Base-by-base conservation (phyloP, 1,140 invertebrate genomes). In the Venturia canescens region DNA sequence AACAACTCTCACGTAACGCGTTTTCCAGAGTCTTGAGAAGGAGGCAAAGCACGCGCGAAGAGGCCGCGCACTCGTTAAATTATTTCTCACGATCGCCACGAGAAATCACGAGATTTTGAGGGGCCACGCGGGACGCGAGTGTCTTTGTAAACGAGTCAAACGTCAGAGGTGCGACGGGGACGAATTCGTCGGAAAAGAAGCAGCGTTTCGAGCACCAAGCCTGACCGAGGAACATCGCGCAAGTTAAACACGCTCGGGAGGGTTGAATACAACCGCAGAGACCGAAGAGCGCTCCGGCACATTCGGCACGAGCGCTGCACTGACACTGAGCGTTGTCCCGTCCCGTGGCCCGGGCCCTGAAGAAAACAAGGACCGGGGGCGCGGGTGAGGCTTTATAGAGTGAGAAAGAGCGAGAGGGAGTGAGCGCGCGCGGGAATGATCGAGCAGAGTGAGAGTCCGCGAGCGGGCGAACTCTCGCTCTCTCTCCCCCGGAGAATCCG, bases 251-350 rank as follows among this genome's bases (percentile, higher is more conserved):
- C 50, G 38, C 44, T 26, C 63, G 67, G 21, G 60, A 48, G 34
- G 66, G 23, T 69, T 69, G 3, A 21, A 7, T 50, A 15, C 16
- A 18, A 44, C 3, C 13, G 72, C n/a, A 7, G 50, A 53, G 44
- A 26, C 38, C 13, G n/a, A 38, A 34, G 29, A 74, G 1, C 74
- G 57, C 78, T 79, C 83, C 82, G 78, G 66, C 71, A 83, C 83
- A 78, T 82, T 83, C 83, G 66, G 81, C 50, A 76, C 77, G 80
- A 83, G 60, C 75, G 79, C 80, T 83, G 76, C 78, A 79, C 82
- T 84, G 83, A 85, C 81, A 80, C 79, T 38, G 21, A 72, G 78
- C 72, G 71, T 80, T 69, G 79, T 66, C 63, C 70, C 78, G 79
- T 66, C 63, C 70, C 78, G 78, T 74, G 70, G 69, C 48, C 38